These are phyloP conservation scores for Polypterus senegalus DNA, from an alignment of 2,113 vertebrate species.

Conservation along the genomic window DNA sequence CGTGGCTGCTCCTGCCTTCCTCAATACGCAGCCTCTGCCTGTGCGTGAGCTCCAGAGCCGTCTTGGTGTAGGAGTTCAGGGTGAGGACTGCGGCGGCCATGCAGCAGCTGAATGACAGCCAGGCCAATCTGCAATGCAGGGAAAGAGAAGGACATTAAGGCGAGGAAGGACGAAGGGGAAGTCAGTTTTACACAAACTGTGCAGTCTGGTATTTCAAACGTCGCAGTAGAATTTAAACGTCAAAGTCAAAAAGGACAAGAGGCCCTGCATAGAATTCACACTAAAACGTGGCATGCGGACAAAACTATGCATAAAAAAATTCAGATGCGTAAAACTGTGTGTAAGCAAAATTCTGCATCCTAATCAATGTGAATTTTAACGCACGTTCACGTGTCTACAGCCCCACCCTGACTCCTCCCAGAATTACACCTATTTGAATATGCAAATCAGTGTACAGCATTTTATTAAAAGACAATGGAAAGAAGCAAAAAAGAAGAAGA, in stretches of 20 bases:
- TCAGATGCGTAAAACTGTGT: too few relatives aligned
- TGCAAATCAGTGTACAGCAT: too few relatives aligned
- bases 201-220: background rate
- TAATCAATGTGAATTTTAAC: too few relatives aligned
- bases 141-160: background rate
- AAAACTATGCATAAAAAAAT: too few relatives aligned
- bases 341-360: too few relatives aligned
- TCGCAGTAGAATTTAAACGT: background rate
- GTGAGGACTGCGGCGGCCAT: constrained; percentile 67
- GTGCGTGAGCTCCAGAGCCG: constrained; percentile 55
- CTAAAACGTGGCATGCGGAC: too few relatives aligned
- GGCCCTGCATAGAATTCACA: too few relatives aligned
- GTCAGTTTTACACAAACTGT: background rate
- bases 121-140: constrained; percentile 46
- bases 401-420: too few relatives aligned
- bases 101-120: constrained; percentile 69
- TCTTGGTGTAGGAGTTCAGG: constrained; percentile 75
- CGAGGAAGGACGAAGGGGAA: background rate
- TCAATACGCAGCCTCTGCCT: constrained; percentile 47
- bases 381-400: too few relatives aligned
- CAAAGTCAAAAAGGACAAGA: background rate
- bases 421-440: too few relatives aligned
- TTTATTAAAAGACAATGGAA: too few relatives aligned
- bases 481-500: too few relatives aligned
- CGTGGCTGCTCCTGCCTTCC: constrained; percentile 34